Evolutionary conservation across 2,113 vertebrate genomes (phyloP), one percentile per base, ranked within the genome.

Genomic region (Myrmecophaga tridactyla): DNA sequence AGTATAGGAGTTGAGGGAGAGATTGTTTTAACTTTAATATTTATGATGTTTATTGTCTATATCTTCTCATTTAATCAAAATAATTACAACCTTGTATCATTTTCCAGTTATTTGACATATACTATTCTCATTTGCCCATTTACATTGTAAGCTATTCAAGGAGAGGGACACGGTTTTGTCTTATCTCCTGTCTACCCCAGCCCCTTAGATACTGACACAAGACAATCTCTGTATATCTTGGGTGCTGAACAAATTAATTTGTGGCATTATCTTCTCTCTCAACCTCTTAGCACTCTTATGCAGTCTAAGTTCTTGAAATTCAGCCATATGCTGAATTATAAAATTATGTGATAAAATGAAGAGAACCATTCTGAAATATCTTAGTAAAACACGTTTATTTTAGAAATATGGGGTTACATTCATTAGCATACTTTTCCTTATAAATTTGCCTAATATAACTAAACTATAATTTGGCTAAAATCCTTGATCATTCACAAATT

Each of bases 131-230:
- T 46, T 20, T 62, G 51, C 48, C 27, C 23, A 4, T 36, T 29
- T 39, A 34, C 51, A 25, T 11, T 4, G 29, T 51, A 63, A 53
- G 46, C 53, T 41, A 3, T 34, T 58, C 18, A 3, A 6, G 36
- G 48, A 75, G 48, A 25, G 5, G 43, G 17, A 51, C 43, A 65
- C 29, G 11, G 20, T 20, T n/a, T 41, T 34, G 4, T 36, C 46
- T 9, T 3, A 14, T 18, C 14, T 23, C 6, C 53, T n/a, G 0
- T 25, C 25, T 17, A 1, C 15, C 18, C 7, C 46, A 12, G 7
- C 10, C 31, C 2, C 34, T 39, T 0, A 14, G 31, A 23, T 51
- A 1, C 60, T 7, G 10, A 25, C n/a, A 2, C 3, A 18, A 31
- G 41, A 34, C 13, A 13, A 1, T 15, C 15, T n/a, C 4, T 41